Base-by-base conservation (phyloP, 2,113 vertebrate genomes). In the Xenopus laevis region DNA sequence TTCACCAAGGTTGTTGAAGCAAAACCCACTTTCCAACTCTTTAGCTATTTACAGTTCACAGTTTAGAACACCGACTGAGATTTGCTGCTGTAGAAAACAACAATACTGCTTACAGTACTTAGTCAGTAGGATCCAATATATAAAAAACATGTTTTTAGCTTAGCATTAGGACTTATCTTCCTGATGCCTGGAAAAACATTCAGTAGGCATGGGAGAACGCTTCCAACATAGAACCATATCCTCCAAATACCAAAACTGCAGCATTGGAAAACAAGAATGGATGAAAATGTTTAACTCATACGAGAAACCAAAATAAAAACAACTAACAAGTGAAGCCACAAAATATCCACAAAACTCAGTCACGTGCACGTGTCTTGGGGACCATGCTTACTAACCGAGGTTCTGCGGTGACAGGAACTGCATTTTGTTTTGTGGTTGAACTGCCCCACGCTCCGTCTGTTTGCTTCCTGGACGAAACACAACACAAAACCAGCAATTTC, bases 401-500 rank as follows among this genome's bases (percentile, higher is more conserved):
- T 77, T 77, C 74, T 77, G 74, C 64, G 74, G 74, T 23, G 74
- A 70, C 58, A 77, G 74, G 74, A 77, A 77, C 74, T 70, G 74
- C 74, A 77, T 46, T 77, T 77, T 77, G 74, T 77, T 77, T 77
- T 77, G 74, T 70, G 74, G 74, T 64, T 62, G 66, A 16, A 64
- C 27, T 69, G 74, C 74, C 67, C 59, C 67, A 67, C 74, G 74
- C 61, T 77, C 74, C 74, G 58, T 77, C 74, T 77, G 74, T 77
- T 77, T 77, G 74, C 67, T 77, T 70, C 74, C 74, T 77, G 60
- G 52, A 77, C 70, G 74, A 77, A 62, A 77, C 73, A 75, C 67
- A 77, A 77, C 67, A 77, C 60, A 77, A 77, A 77, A 77, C 74
- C 74, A 77, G 74, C 74, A 77, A 77, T 69, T 77, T 77, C 74